Evolutionary conservation across 2,888 invertebrate genomes (phyloP).

Genomic region (Baccha elongata): DNA sequence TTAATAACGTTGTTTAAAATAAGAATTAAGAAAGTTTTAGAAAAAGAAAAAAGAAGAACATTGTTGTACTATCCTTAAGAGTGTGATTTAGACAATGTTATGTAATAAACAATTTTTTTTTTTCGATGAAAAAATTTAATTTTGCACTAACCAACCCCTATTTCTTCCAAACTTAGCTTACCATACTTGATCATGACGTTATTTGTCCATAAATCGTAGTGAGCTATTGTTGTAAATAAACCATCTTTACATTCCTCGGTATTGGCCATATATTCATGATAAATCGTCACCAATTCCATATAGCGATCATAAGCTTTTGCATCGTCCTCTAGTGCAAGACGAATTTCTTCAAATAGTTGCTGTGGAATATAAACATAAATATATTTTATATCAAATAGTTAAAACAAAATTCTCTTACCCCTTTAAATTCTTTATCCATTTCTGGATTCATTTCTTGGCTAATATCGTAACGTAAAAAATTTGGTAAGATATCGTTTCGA

Average conservation of each 20-base stretch:
- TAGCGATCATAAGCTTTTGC: slow-evolving; percentile 72
- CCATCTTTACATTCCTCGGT: slow-evolving; percentile 77
- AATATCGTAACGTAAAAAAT: slow-evolving; percentile 78
- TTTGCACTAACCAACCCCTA: no score
- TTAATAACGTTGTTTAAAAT: no score
- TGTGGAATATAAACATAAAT: slow-evolving; percentile 22
- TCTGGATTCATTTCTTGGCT: slow-evolving; percentile 66
- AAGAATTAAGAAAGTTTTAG: no score
- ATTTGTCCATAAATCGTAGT: slow-evolving; percentile 86
- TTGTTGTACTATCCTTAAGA: no score
- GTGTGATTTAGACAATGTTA: no score
- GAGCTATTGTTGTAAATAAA: slow-evolving; percentile 84
- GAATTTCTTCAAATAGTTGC: slow-evolving; percentile 74
- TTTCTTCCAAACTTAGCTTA: slow-evolving; percentile 56
- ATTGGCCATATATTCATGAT: slow-evolving; percentile 75
- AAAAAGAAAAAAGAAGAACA: no score
- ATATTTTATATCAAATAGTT: background rate
- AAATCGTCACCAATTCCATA: slow-evolving; percentile 72
- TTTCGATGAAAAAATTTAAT: no score
- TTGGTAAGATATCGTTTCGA: slow-evolving; percentile 81
- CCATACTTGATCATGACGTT: slow-evolving; percentile 84
- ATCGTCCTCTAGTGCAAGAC: slow-evolving; percentile 74
- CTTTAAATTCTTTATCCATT: slow-evolving; percentile 15
- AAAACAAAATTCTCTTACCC: slow-evolving; percentile 47
- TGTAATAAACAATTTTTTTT: no score